Percentiles rank a stretch among this genome's conserved stretches.
Conservation (phyloP, 1,140 invertebrate genomes). For the Prorops nasuta region DNA sequence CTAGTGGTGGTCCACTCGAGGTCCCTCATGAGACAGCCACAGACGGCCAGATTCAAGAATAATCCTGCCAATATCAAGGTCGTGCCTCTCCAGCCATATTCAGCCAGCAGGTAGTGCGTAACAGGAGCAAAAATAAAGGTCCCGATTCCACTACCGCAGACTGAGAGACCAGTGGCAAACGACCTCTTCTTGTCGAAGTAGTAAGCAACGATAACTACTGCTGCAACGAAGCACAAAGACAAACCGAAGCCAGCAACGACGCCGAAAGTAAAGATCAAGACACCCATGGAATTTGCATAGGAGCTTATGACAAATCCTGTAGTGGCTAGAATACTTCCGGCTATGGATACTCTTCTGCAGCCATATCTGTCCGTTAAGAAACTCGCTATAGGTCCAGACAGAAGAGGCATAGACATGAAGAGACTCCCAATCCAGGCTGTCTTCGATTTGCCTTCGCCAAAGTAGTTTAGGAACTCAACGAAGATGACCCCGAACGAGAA, state of each 20-base stretch:
- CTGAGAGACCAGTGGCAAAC: slow-evolving; percentile 88
- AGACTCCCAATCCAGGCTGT: slow-evolving; percentile 88
- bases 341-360: slow-evolving; percentile 77
- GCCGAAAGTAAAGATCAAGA: slow-evolving; percentile 82
- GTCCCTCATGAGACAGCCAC: slow-evolving; percentile 82
- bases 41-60: slow-evolving; percentile 84
- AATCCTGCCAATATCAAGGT: slow-evolving; percentile 79
- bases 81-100: slow-evolving; percentile 84
- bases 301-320: slow-evolving; percentile 81
- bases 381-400: slow-evolving; percentile 86
- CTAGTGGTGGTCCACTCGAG: slow-evolving; percentile 68
- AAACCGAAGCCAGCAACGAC: slow-evolving; percentile 83
- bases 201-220: slow-evolving; percentile 91
- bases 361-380: slow-evolving; percentile 85
- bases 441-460: slow-evolving; percentile 78
- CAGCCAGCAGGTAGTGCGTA: slow-evolving; percentile 71
- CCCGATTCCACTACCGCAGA: slow-evolving; percentile 86
- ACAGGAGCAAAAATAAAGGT: slow-evolving; percentile 90
- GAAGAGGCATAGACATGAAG: slow-evolving; percentile 86
- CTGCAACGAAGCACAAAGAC: slow-evolving; percentile 84
- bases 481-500: slow-evolving; percentile 93
- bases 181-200: slow-evolving; percentile 93
- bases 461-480: slow-evolving; percentile 83
- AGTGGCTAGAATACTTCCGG: slow-evolving; percentile 75
- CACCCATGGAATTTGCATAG: slow-evolving; percentile 72